Base-by-base conservation (phyloP, 2,113 vertebrate species). In the Taxidea taxus region DNA sequence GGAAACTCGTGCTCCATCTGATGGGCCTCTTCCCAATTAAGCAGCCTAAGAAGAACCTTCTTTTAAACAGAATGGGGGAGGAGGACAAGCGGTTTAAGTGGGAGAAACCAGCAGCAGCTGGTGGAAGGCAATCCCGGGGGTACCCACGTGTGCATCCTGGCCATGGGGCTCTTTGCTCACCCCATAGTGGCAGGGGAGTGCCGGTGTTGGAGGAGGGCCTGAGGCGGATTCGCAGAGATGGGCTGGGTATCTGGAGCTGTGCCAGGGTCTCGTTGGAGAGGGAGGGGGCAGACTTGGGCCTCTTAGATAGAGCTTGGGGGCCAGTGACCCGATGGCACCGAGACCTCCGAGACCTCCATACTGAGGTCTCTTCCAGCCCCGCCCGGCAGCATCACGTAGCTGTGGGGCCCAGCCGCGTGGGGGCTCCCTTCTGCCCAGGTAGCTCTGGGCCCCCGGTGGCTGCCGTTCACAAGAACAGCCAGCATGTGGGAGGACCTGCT, bases 81-180 rank as follows among this genome's bases (percentile, higher is more conserved):
- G n/a, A 10, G 12, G 34, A 31, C 58, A 42, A 56, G 47, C 25
- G 56, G 29, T 31, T 34, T 1, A 29, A 49, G 95, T 42, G 77
- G 54, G 23, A 54, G 83, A 64, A 49, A 16, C 37, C 7, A 21
- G 54, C 0, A 1, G 68, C 51, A 0, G 1, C 10, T 34, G 37
- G 87, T 34, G 37, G 87, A 31, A 77, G 82, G 29, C 75, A 6
- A 54, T 27, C 18, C 72, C 16, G 2, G 29, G 60, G 47, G 44
- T 31, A 7, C n/a, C 44, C 1, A 0, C 34, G 8, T 0, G 1
- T 0, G 1, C n/a, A n/a, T 78, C 66, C 54, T 11, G 75, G 51
- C 51, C 25, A 0, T 16, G 11, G 11, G 16, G 54, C 29, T n/a
- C 0, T 23, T 1, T 6, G 54, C 14, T 74, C 54, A 21, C 44